Base-by-base conservation (phyloP, 1,140 invertebrate species). In the Cataglyphis hispanica region DNA sequence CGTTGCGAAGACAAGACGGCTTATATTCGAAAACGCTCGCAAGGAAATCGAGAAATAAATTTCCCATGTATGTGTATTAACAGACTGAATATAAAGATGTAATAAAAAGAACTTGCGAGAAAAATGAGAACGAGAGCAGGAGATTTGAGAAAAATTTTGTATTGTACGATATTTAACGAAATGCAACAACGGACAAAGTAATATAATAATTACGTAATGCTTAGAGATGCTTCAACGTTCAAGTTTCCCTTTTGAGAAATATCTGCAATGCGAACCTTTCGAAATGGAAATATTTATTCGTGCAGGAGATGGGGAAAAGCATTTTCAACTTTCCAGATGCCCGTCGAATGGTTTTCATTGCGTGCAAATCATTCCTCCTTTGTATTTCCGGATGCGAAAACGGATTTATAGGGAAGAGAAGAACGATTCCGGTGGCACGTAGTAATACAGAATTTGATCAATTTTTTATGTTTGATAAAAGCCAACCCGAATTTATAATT, bases 321-420 rank as follows among this genome's bases (percentile, higher is more conserved):
- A 43, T 80, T 80, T 70, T 11, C 64, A 70, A 80, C 46, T 70
- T 78, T 78, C n/a, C 58, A 78, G 31, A 56, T 56, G 34, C 37
- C 43, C 5, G 31, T 58, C 34, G 46, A 69, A 27, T 19, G 25
- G 34, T 34, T 53, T 80, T 80, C 25, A 1, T 67, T 16, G 63
- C 11, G 43, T 37, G 63, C 63, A 8, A 67, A 34, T 80, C 31
- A 67, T 50, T 37, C n/a, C n/a, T 7, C 27, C 22, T 78, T 67
- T 53, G 10, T 37, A 70, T 50, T 70, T 58, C 50, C 25, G 46
- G 43, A 25, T 70, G 25, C 43, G n/a, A 58, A 80, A 34, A 5
- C 10, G 50, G 8, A 66, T 56, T 80, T 67, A 31, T 37, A 25
- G 13, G 1, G 19, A 25, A 16, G 25, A 46, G 6, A 50, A 34